Conservation (phyloP, 2,888 invertebrate genomes). For the Leucoptera coffeella region DNA sequence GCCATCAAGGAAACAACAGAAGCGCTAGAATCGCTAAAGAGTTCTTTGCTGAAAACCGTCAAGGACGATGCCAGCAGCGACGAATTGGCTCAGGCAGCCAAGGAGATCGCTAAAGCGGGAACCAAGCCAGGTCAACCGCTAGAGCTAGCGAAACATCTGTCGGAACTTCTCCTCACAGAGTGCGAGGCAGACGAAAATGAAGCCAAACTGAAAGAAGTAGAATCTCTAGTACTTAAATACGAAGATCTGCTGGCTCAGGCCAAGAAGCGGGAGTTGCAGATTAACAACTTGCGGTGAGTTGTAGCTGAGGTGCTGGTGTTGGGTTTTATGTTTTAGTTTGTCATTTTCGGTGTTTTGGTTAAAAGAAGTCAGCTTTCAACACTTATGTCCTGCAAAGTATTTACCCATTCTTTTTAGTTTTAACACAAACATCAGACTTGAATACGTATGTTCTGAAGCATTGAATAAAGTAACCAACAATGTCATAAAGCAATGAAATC, state of each 20-base stretch:
- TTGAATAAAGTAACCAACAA: too few relatives aligned
- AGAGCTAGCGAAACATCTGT: slow-evolving; percentile 76
- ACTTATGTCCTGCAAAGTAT: too few relatives aligned
- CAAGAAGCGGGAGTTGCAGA: slow-evolving; percentile 68
- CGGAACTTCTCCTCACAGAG: slow-evolving; percentile 66
- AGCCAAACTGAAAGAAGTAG: slow-evolving; percentile 60
- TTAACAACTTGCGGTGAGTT: slow-evolving; percentile 69
- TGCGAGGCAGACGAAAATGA: slow-evolving; percentile 62
- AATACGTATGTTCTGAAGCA: too few relatives aligned
- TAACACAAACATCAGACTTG: too few relatives aligned
- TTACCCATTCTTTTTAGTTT: too few relatives aligned
- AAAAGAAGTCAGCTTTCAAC: too few relatives aligned
- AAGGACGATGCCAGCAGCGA: slow-evolving; percentile 47
- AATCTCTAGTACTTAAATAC: slow-evolving; percentile 60
- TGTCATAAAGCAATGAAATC: too few relatives aligned
- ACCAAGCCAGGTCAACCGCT: slow-evolving; percentile 74
- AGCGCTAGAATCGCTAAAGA: slow-evolving; percentile 61
- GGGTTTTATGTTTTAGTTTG: slow-evolving; percentile 3
- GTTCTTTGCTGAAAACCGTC: slow-evolving; percentile 28
- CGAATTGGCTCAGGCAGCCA: slow-evolving; percentile 58
- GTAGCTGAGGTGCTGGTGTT: too few relatives aligned
- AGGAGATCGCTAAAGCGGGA: slow-evolving; percentile 68
- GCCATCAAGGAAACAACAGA: slow-evolving; percentile 67
- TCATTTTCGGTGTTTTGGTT: slow-evolving; percentile 4
- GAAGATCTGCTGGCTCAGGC: slow-evolving; percentile 63